These are phyloP conservation scores for Mus spicilegus DNA, from an alignment of 2,113 vertebrate species.

Conservation along the genomic window DNA sequence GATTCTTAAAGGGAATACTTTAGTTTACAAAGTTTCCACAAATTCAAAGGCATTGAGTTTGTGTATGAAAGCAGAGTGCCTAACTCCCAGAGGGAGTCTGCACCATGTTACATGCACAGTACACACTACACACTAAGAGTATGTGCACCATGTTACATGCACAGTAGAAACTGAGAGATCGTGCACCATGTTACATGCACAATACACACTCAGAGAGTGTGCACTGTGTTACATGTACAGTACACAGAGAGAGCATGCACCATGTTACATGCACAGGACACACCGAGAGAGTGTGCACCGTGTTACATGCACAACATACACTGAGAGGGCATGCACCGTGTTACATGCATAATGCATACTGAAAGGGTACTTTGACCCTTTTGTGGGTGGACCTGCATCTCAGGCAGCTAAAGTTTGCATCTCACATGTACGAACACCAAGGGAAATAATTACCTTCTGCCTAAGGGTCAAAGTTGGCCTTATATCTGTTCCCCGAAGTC, in stretches of 20 bases:
- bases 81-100: neutral
- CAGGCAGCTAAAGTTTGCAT: neutral
- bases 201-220: too few relatives aligned
- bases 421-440: neutral
- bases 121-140: too few relatives aligned
- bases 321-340: neutral
- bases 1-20: neutral
- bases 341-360: neutral
- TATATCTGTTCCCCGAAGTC: neutral
- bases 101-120: too few relatives aligned
- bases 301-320: too few relatives aligned
- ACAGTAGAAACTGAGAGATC: neutral
- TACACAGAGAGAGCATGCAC: too few relatives aligned
- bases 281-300: too few relatives aligned
- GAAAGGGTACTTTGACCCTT: neutral
- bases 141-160: too few relatives aligned
- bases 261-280: too few relatives aligned
- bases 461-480: neutral
- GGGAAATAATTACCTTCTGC: constrained; percentile 20
- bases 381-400: neutral
- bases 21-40: neutral
- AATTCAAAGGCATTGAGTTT: neutral
- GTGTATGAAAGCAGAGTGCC: neutral
- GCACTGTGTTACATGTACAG: too few relatives aligned
- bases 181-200: too few relatives aligned